Percentiles rank a stretch among this genome's conserved stretches.
phyloP scores from a whole-genome alignment of 2,113 vertebrate genomes.

The Vidua macroura region DNA sequence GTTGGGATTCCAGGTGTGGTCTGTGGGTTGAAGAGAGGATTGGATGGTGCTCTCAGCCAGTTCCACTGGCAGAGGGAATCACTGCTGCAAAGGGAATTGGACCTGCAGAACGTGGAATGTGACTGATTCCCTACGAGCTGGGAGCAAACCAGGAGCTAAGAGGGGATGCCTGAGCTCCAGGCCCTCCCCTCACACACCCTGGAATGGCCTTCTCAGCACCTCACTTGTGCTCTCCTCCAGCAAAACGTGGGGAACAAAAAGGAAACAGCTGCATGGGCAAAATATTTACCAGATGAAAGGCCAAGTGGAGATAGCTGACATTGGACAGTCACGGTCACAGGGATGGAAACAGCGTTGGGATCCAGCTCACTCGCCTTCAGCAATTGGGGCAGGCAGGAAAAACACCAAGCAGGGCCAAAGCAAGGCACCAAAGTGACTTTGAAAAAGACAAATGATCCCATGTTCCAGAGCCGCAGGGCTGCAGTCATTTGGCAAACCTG shows the following conservation, averaged over 20 bases:
- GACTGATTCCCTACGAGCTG: background rate
- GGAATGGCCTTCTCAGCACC: background rate
- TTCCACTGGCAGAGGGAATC: background rate
- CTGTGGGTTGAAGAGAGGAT: background rate
- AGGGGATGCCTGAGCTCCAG: background rate
- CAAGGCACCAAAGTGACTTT: background rate
- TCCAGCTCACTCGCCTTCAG: background rate
- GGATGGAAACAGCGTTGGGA: background rate
- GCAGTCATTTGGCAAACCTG: background rate
- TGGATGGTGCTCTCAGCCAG: background rate
- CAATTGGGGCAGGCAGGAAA: background rate
- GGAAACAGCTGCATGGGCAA: background rate
- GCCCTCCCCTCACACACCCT: rapidly evolving
- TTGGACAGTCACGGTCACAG: background rate
- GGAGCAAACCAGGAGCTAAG: background rate
- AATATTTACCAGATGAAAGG: background rate
- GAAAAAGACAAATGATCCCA: background rate
- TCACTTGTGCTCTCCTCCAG: background rate
- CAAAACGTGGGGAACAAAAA: background rate
- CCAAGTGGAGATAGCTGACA: background rate
- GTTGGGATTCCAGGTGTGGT: background rate
- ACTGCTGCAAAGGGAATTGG: background rate
- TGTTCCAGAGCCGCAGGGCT: background rate
- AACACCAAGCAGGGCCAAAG: background rate
- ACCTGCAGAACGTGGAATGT: background rate